These are phyloP conservation scores for Brachionus koreanus DNA, from an alignment of 1,140 invertebrate species.

Conservation along the genomic window DNA sequence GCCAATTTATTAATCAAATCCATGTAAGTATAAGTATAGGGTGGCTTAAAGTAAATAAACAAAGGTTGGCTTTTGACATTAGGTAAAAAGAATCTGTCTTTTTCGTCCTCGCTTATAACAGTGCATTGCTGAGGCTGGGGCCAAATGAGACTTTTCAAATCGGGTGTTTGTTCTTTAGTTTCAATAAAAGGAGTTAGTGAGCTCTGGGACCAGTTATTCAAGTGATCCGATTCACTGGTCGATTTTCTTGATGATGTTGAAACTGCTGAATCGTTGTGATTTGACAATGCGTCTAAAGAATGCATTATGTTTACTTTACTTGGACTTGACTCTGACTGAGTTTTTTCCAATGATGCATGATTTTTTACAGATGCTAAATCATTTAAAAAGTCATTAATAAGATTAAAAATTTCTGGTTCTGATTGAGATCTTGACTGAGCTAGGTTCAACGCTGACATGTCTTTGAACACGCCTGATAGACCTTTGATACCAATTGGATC, in stretches of 20 bases:
- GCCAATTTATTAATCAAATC: slow-evolving; percentile 40
- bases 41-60: slow-evolving; percentile 38
- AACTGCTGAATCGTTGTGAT: background rate
- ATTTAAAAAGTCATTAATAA: slow-evolving; percentile 19
- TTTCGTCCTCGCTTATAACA: background rate
- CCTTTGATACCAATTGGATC: slow-evolving; percentile 17
- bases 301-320: background rate
- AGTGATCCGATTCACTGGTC: slow-evolving; percentile 15
- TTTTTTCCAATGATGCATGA: background rate
- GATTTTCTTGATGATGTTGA: background rate
- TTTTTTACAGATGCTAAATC: slow-evolving; percentile 17
- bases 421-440: background rate
- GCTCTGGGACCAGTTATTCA: slow-evolving; percentile 1
- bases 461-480: background rate
- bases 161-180: background rate
- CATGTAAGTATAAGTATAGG: slow-evolving; percentile 36
- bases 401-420: slow-evolving; percentile 19
- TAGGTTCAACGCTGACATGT: background rate
- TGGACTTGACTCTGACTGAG: background rate
- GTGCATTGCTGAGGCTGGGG: slow-evolving; percentile 20
- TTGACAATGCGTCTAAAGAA: background rate
- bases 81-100: slow-evolving; percentile 8
- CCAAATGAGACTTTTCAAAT: slow-evolving; percentile 6
- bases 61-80: slow-evolving; percentile 29
- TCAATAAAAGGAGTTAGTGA: background rate